Evolutionary conservation across 1,140 invertebrate genomes (phyloP).

Genomic region (Psix sp.): DNA sequence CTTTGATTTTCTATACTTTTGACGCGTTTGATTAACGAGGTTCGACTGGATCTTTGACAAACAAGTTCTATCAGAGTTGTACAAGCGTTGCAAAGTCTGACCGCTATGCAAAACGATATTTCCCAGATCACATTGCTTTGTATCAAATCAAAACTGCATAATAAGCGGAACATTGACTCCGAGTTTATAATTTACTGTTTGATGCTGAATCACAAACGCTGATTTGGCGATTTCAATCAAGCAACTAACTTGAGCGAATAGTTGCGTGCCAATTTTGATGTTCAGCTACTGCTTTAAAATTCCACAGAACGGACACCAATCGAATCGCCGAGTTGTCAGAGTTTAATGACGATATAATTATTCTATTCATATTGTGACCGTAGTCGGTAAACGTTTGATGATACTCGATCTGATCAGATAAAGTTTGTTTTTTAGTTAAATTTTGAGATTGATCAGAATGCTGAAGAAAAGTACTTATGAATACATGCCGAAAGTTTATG

Average conservation of each 20-base stretch:
- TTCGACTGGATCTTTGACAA: conserved; percentile 29
- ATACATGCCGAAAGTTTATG: conserved; percentile 41
- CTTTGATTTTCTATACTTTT: conserved; percentile 42
- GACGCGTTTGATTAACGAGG: conserved; percentile 42
- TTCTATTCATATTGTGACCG: no score
- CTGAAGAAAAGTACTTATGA: conserved; percentile 26
- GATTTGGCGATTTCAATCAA: conserved; percentile 25
- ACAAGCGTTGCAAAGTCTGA: conserved; percentile 13
- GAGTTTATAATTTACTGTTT: conserved; percentile 34
- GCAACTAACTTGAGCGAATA: neutral
- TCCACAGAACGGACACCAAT: no score
- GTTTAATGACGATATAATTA: no score
- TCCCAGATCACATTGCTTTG: conserved; percentile 16
- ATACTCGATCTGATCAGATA: conserved; percentile 29
- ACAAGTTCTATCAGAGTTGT: conserved; percentile 28
- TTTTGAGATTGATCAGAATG: conserved; percentile 17
- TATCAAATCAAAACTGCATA: conserved; percentile 22
- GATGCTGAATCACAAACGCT: conserved; percentile 13
- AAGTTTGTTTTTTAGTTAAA: conserved; percentile 27
- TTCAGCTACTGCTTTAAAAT: no score
- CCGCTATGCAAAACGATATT: conserved; percentile 18
- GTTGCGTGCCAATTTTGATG: neutral
- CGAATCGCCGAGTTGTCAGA: no score
- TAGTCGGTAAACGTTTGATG: conserved; percentile 4
- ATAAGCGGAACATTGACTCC: conserved; percentile 27